Base-by-base conservation (phyloP, 2,888 invertebrate species). In the Perizoma affinitatum region DNA sequence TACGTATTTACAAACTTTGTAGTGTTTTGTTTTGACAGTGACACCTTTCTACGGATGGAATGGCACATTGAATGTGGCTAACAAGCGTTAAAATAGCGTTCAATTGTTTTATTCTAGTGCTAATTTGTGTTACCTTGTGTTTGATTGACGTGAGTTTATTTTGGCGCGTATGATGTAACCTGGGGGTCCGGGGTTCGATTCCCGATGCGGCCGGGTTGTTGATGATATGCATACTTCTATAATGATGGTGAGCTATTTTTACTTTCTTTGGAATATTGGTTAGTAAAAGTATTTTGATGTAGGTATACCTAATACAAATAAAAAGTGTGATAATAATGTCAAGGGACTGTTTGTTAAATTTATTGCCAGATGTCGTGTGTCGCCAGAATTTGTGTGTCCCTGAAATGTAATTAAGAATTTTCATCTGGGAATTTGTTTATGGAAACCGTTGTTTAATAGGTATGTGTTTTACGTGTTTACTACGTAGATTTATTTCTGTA, bases 1-100 rank as follows among this genome's bases (percentile, higher is more conserved):
- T 81, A 80, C 87, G 89, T 89, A 88, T 90, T 89, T 87, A 89
- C 84, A 89, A 90, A 90, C 88, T 91, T 90, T 83, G 76, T 72
- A 75, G 83, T 83, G 81, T 82, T 82, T 78, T 83, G 83, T 85
- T 89, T 86, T 79, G 72, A 74, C 71, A 79, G 80, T 81, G 80
- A 78, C 79, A 76, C 66, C 67, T 71, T 68, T 62, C 71, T 52
- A 66, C 68, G 57, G 72, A 65, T 66, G 63, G 58, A 58, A 49
- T 54, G 57, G 55, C 11, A 10, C 52, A 58, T 52, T 61, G 58
- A 52, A 53, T 57, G 48, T 69, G 58, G 62, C 60, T 65, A 63
- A 66, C 59, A 54, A 54, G 61, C 41, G 54, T 68, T 68, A 42
- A 55, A 61, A 54, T 60, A 59, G 38, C 65, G 55, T 61, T 71